Percentiles rank a stretch among this genome's conserved stretches.
phyloP scores from a whole-genome alignment of 2,888 invertebrate genomes.

The Heliconius aoede region DNA sequence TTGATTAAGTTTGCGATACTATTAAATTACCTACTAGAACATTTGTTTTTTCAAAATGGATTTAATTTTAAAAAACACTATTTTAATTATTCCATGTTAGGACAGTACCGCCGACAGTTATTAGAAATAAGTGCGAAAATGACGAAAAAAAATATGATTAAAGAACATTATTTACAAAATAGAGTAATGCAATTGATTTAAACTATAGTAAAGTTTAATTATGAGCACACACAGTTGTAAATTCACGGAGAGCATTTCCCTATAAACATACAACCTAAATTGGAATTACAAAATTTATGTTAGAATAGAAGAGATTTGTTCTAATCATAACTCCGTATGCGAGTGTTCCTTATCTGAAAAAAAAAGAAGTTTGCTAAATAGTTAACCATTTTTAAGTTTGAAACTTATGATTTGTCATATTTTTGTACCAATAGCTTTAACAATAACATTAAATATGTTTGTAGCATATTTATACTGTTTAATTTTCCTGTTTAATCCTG shows the following conservation, averaged over 20 bases:
- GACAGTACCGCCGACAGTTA: background rate
- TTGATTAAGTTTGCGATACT: background rate
- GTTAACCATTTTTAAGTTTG: background rate
- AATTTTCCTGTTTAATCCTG: too few relatives aligned
- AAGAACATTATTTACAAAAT: conserved; percentile 47
- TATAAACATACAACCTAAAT: conserved; percentile 49
- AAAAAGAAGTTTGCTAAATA: conserved; percentile 32
- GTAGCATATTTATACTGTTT: too few relatives aligned
- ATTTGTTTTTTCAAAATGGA: background rate
- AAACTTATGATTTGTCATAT: too few relatives aligned
- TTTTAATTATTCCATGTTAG: background rate
- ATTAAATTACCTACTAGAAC: background rate
- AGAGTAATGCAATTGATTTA: conserved; percentile 33
- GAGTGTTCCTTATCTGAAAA: conserved; percentile 65
- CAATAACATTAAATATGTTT: too few relatives aligned
- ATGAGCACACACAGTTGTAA: conserved; percentile 26
- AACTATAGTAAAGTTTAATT: conserved; percentile 25
- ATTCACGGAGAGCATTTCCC: conserved; percentile 39
- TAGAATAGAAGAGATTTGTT: conserved; percentile 51
- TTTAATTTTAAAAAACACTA: background rate
- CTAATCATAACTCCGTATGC: conserved; percentile 78
- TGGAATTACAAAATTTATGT: conserved; percentile 52
- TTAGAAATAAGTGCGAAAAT: conserved; percentile 17
- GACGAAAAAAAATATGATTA: conserved; percentile 45
- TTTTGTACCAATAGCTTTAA: too few relatives aligned